Base-by-base conservation (phyloP, 2,113 vertebrate genomes). In the Toxostoma redivivum region DNA sequence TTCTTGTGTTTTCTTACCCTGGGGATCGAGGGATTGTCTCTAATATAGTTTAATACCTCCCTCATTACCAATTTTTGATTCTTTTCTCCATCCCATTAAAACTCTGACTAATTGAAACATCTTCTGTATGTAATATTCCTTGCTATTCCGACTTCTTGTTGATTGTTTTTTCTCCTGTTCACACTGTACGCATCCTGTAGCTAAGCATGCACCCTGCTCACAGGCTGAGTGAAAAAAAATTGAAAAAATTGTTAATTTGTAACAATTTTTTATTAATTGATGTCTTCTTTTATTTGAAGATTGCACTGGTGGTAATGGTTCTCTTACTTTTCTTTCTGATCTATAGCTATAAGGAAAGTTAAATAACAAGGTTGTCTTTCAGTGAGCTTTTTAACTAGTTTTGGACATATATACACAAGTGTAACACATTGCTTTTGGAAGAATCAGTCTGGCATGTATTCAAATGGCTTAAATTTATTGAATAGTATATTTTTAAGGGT, bases 1-100 rank as follows among this genome's bases (percentile, higher is more conserved):
- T 95, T 91, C 48, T 94, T 91, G 45, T 56, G 7, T 60, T 91
- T 95, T 89, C 54, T 87, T 21, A 72, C 73, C 30, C 66, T 66
- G 16, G 27, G 16, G 35, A 76, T 61, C 53, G 79, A 85, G 65
- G 54, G 44, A 86, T 91, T 85, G 57, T 85, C 65, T 69, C 62
- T 87, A 86, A 81, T 81, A 58, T 12, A 31, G 56, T 64, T 92
- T 86, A 94, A 94, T 91, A 37, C 18, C 20, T 78, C 56, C 48
- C 67, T 86, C 60, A 60, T 81, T 86, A 67, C 8, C 18, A 40
- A 27, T 44, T 83, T 92, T 71, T 84, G 5, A 37, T 78, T 89
- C 28, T 81, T 18, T 74, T 94, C 45, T 78, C n/a, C n/a, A 87
- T 45, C n/a, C 27, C 7, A 51, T 81, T 88, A 91, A 88, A 88